Base-by-base conservation (phyloP, 2,888 invertebrate species). In the Lasius platythorax region DNA sequence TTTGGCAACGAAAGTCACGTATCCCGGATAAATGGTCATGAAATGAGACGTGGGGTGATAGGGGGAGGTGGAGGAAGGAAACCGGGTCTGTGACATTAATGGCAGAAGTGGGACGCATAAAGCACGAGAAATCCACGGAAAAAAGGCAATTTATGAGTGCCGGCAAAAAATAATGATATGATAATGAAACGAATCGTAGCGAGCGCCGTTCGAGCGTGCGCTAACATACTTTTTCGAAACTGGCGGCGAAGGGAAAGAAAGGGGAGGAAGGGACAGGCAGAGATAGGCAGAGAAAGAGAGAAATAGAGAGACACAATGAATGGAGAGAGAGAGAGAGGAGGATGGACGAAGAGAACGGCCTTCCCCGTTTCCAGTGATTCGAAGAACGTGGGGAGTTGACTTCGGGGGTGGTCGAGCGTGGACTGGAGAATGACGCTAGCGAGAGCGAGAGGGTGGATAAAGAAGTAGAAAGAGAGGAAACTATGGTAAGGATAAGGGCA, bases 21-120 rank as follows among this genome's bases (percentile, higher is more conserved):
- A 93, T 91, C 87, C 82, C 87, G 92, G 89, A 93, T 92, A 91
- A 92, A 93, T 92, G 93, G 92, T 89, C 90, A 50, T 83, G 84
- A 83, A 82, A 72, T 50, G 70, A 86, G 64, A 66, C 66, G 85
- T 66, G 85, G 84, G 56, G 53, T 40, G 43, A 50, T 50, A 61
- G 66, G 64, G 56, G 81, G 61, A 66, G 37, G 43, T 70, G 67
- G 46, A 61, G 43, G 56, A 61, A 64, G 82, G 83, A 64, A 84
- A 84, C 76, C 84, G 87, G 78, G 84, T 85, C 84, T 85, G 87
- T 92, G 93, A 94, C 93, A 90, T 94, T 94, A 94, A 94, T 94
- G 92, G 94, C 92, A 94, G 93, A 93, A 94, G 93, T 93, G 93
- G 94, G 92, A 94, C 93, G 93, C 91, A 94, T 94, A 93, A 94